These are phyloP conservation scores for Leptinotarsa rubiginosa DNA, from an alignment of 2,888 invertebrate genomes.

Conservation along the genomic window DNA sequence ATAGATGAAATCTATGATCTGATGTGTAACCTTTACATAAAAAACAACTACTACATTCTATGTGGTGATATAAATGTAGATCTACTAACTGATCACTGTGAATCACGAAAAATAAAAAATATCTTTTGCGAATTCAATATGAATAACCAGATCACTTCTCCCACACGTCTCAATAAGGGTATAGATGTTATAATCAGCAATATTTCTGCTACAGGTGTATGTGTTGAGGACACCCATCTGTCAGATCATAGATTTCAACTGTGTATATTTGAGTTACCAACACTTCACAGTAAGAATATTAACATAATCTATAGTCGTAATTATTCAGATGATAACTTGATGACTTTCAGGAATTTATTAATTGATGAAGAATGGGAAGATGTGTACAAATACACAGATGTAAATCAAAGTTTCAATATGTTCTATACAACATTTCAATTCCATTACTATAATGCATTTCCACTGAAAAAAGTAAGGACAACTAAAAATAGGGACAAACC, in stretches of 20 bases:
- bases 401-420: not conserved
- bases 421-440: not conserved
- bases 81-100: not conserved
- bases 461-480: not conserved
- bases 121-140: conserved; percentile 20
- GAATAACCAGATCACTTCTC: conserved; percentile 2
- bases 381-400: not conserved
- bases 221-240: conserved; percentile 11
- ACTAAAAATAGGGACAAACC: conserved; percentile 2
- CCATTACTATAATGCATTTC: not conserved
- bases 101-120: conserved; percentile 12
- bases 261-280: not conserved
- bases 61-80: conserved; percentile 29
- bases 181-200: conserved; percentile 13
- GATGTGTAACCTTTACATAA: conserved; percentile 23
- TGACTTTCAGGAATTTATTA: conserved; percentile 3
- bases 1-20: conserved; percentile 18
- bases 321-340: not conserved
- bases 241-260: conserved; percentile 19
- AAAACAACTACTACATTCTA: conserved; percentile 20
- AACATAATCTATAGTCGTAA: too few species aligned
- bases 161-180: conserved; percentile 16
- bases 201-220: not conserved
- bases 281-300: too few species aligned
- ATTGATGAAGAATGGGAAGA: not conserved